Base-by-base conservation (phyloP, 2,797 vertebrate genomes). In the Rachycentron canadum region DNA sequence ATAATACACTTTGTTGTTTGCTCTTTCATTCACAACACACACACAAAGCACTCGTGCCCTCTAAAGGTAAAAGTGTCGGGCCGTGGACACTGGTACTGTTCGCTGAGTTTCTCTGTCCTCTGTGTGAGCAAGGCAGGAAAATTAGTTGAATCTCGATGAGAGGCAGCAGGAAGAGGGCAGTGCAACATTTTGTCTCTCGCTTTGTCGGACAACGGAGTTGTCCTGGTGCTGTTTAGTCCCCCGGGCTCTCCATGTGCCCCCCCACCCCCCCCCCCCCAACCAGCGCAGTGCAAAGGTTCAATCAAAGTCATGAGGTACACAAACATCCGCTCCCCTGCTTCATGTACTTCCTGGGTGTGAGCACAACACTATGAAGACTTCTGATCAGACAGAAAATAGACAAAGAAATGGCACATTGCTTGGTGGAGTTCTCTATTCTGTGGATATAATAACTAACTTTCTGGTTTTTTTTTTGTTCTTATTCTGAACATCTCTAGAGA, bases 351-450 rank as follows among this genome's bases (percentile, higher is more conserved):
- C 34, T 56, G 65, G 57, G 68, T 43, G 49, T 43, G 70, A 30
- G 76, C 49, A 25, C 16, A 9, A 14, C 2, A 26, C 74, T 68
- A 73, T 1, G 6, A 71, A 61, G 19, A 67, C 45, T 55, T 72
- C 74, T 88, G 70, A 49, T 65, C 36, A 43, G 40, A 69, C 55
- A 85, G 72, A 76, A 73, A 52, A 66, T 1, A 75, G 63, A 82
- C 41, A 71, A 72, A 85, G 69, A 90, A 89, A 92, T 94, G 94
- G 91, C 92, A 93, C 91, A 28, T 89, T 72, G 84, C 73, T 82
- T 70, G 72, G 75, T 74, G 73, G 76, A 69, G 81, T 68, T 83
- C 41, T 88, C 79, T 78, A 72, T 17, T 69, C 32, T 60, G 83
- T 76, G 36, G 38, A 72, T 61, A 43, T 43, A 45, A 47, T 76